Base-by-base conservation (phyloP, 2,888 invertebrate species). In the Meiosimyza decipiens region DNA sequence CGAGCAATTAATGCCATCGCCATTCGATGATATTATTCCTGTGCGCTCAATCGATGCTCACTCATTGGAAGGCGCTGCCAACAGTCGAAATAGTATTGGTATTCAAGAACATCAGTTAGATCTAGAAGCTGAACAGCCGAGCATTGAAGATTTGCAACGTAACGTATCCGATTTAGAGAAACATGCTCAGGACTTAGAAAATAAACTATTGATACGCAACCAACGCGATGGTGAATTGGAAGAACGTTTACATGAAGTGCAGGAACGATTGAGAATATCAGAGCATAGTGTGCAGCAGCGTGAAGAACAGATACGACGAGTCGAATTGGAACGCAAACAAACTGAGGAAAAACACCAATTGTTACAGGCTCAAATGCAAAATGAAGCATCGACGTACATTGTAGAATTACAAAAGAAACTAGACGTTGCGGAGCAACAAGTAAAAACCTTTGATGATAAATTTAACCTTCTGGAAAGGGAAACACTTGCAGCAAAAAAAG, bases 141-240 rank as follows among this genome's bases (percentile, higher is more conserved):
- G 86, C 18, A 81, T 84, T 54, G 87, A 87, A 75, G 84, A 86
- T 72, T 74, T 86, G 28, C 83, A 87, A 73, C 80, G 84, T 1
- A 87, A 87, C 71, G 85, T 87, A 0, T 85, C 85, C 0, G 86
- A 87, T 77, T 76, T 87, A 71, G 86, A 87, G 75, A 85, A 86
- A 72, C 85, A 86, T 74, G 85, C 85, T 7, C 83, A 83, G 72
- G 86, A 87, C 54, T 78, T 88, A 66, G 87, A 86, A 67, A 83
- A 80, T 15, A 86, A 87, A 77, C 78, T 87, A 49, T 76, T 82
- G 22, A 79, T 81, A 6, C 81, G 87, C 33, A 84, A 84, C 74
- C 82, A 82, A 33, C 73, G 78, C 5, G 72, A 82, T 50, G 71
- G 73, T n/a, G 81, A 83, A 52, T 79, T 80, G 16, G 82, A 85